A percentile compares a stretch with the other conserved stretches of the same genome.
Evolutionary conservation across 2,888 invertebrate genomes (phyloP).

Genomic region (Leistus spinibarbis): DNA sequence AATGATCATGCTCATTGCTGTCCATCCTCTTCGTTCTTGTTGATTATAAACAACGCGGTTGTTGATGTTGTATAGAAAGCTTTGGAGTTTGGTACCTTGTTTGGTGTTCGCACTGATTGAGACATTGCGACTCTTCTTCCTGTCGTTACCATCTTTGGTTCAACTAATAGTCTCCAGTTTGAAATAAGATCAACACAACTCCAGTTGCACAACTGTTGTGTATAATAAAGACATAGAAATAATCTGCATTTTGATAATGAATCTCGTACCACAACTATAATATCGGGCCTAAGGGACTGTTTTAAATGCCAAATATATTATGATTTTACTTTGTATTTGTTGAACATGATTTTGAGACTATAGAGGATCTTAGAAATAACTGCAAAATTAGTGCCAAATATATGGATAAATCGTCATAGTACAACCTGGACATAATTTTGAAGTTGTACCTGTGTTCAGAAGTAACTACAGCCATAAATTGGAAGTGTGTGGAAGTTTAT

Average conservation of each 20-base stretch:
- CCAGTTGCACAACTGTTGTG: neutral
- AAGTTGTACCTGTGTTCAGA: too few species aligned
- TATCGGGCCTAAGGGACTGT: too few species aligned
- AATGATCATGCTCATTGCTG: slow-evolving; percentile 2
- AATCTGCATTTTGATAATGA: too few species aligned
- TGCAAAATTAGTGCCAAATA: too few species aligned
- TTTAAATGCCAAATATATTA: neutral
- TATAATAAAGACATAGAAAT: neutral
- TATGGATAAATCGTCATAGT: too few species aligned
- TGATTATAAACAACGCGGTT: neutral
- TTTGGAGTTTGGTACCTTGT: neutral
- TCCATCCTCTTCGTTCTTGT: neutral
- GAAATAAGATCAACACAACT: neutral
- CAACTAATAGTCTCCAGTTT: neutral
- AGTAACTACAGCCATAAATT: too few species aligned
- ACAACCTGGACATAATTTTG: too few species aligned
- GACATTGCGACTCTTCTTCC: slow-evolving; percentile 4
- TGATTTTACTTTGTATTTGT: neutral
- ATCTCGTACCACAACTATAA: too few species aligned
- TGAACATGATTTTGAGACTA: too few species aligned
- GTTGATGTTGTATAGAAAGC: neutral
- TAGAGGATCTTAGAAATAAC: too few species aligned
- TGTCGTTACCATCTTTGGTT: slow-evolving; percentile 2
- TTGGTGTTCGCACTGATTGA: slow-evolving; percentile 3
- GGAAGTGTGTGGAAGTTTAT: too few species aligned